Evolutionary conservation across 1,140 invertebrate species (phyloP).

Genomic region (Eueides isabella): DNA sequence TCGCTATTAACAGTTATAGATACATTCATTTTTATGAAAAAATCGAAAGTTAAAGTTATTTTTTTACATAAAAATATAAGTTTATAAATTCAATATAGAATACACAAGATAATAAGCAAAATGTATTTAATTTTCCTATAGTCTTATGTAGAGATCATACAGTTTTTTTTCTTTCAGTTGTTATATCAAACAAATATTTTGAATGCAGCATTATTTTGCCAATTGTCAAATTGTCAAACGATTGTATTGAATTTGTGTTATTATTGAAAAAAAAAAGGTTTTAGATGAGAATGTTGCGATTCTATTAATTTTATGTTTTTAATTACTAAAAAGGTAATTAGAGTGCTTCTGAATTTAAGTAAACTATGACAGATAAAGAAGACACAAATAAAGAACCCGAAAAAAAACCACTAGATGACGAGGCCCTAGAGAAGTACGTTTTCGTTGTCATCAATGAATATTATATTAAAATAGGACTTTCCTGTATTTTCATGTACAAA

Average conservation of each 20-base stretch:
- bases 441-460: slow-evolving; percentile 14
- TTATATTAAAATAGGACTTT: not conserved
- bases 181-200: not conserved
- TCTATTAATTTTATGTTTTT: slow-evolving; percentile 30
- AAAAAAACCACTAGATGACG: slow-evolving; percentile 73
- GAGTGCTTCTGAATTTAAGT: slow-evolving; percentile 24
- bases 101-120: too few species aligned
- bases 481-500: not conserved
- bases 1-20: slow-evolving; percentile 30
- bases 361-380: slow-evolving; percentile 80
- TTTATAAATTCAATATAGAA: too few species aligned
- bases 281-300: slow-evolving; percentile 25
- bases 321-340: slow-evolving; percentile 32
- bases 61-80: too few species aligned
- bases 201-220: not conserved
- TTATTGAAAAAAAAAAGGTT: slow-evolving; percentile 22
- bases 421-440: slow-evolving; percentile 73
- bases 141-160: not conserved
- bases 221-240: slow-evolving; percentile 29
- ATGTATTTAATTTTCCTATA: too few species aligned
- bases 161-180: not conserved
- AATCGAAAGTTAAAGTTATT: not conserved
- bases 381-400: slow-evolving; percentile 68
- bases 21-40: slow-evolving; percentile 36
- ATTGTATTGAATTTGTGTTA: slow-evolving; percentile 41